Evolutionary conservation across 2,888 invertebrate genomes (phyloP), one percentile per base, ranked within the genome.

Genomic region (Megastigmus dorsalis): DNA sequence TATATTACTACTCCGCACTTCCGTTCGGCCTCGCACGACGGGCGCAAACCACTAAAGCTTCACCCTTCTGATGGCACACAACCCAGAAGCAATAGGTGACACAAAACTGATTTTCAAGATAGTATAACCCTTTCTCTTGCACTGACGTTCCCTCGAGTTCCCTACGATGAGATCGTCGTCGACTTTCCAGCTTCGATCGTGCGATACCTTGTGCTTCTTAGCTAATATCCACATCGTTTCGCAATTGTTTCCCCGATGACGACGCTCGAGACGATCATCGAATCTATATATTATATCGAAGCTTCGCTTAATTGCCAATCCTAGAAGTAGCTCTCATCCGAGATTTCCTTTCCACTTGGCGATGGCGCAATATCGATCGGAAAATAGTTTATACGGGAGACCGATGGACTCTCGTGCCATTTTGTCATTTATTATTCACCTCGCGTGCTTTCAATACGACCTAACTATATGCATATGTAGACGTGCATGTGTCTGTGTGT

Each of bases 401-500:
- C 23, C 28, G 30, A 15, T 10, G 55, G 13, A n/a, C 36, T 28
- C 52, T 69, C 69, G 74, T 59, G 65, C 63, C 62, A 59, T 69
- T 69, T 65, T 65, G 9, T 59, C 65, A 54, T 74, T 69, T 28
- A 73, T 67, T 73, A 73, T 73, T 73, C 45, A 60, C 54, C 20
- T 45, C n/a, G 52, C 67, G 59, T 23, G n/a, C 30, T 15, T 43
- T 15, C 2, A 15, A 28, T 4, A 15, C 5, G 9, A 2, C 7
- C 41, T 41, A n/a, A n/a, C 13, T 41, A 41, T 41, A 41, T 36
- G 55, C 9, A 15, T 36, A 36, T 10, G 30, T n/a, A n/a, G n/a
- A n/a, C n/a, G n/a, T n/a, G n/a, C n/a, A n/a, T n/a, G n/a, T n/a
- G n/a, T n/a, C n/a, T n/a, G n/a, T n/a, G n/a, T n/a, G n/a, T n/a